Evolutionary conservation across 2,888 invertebrate species (phyloP), one percentile per base, ranked within the genome.

Genomic region (Eupithecia pulchellata): DNA sequence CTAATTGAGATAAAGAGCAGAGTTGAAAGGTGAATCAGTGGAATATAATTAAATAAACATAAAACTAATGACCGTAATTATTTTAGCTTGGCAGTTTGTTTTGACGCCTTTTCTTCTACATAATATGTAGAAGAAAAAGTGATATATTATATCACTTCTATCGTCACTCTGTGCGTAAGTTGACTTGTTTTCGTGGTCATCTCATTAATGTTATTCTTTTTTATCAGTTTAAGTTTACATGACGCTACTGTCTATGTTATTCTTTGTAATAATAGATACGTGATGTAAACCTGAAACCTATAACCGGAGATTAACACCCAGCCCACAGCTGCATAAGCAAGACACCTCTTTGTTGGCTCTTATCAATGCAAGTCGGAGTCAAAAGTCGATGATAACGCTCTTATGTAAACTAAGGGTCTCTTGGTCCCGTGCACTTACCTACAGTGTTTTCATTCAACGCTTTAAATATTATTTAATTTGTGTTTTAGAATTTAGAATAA

Each of bases 11-110:
- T 73, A 67, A 42, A 66, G 71, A 65, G 68, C 71, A 67, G 36
- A 68, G 71, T 68, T 72, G 66, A 72, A 69, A 69, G 72, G 72
- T 72, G 62, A 60, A 71, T 36, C 32, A 47, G 42, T 20, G 9
- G 9, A 47, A 47, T 47, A 25, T 61, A 20, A 57, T 57, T 57
- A 57, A 57, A 57, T 57, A 57, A 14, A 29, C 55, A 57, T 29
- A 1, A 29, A 29, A 8, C 4, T 57, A 27, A 27, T 17, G 5
- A 8, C 29, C 1, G 29, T 57, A 17, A 8, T 29, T 57, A 29
- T 57, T 29, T 29, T 17, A 9, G 2, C 6, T 42, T 1, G 42
- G n/a, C 1, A 4, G 14, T 14, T 57, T 29, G 25, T 55, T 57
- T 57, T 29, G 17, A 0, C 57, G 14, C 55, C 1, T 11, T 20